These are phyloP conservation scores for Xerus inauris DNA, from an alignment of 2,113 vertebrate species.

Conservation along the genomic window DNA sequence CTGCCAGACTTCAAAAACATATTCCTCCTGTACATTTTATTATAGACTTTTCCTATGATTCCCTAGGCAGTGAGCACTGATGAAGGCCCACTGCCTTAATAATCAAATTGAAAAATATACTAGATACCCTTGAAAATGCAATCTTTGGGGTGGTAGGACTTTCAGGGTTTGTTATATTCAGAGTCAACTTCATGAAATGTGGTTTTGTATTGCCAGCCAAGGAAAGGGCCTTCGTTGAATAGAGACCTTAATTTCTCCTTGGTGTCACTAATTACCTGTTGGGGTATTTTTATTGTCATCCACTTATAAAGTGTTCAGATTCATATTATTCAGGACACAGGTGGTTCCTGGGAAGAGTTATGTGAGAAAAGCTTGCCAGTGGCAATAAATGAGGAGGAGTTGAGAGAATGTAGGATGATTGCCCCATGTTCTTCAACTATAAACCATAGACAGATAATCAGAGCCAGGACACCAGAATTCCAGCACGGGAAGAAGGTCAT, in stretches of 20 bases:
- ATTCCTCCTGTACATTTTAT: not conserved
- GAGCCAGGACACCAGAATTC: not conserved
- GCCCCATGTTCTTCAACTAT: not conserved
- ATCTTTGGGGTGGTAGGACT: not conserved
- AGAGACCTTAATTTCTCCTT: not conserved
- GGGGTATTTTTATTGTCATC: not conserved
- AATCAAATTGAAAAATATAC: not conserved
- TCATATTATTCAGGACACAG: not conserved
- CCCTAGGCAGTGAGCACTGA: not conserved
- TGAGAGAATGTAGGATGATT: not conserved
- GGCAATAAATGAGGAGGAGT: not conserved
- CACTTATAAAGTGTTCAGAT: not conserved
- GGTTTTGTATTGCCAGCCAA: not conserved
- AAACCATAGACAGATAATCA: not conserved
- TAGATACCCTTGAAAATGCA: not conserved
- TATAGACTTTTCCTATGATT: not conserved
- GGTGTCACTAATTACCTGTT: not conserved
- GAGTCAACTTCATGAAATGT: not conserved
- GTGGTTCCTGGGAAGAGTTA: not conserved
- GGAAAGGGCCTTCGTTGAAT: not conserved
- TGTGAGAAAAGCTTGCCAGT: not conserved
- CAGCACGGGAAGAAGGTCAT: not conserved
- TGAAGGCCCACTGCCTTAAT: not conserved
- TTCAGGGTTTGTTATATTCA: not conserved
- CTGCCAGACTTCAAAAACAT: not conserved